Percentiles rank a stretch among this genome's conserved stretches.
phyloP scores from a whole-genome alignment of 2,797 vertebrate species.

The Sebastes umbrosus region DNA sequence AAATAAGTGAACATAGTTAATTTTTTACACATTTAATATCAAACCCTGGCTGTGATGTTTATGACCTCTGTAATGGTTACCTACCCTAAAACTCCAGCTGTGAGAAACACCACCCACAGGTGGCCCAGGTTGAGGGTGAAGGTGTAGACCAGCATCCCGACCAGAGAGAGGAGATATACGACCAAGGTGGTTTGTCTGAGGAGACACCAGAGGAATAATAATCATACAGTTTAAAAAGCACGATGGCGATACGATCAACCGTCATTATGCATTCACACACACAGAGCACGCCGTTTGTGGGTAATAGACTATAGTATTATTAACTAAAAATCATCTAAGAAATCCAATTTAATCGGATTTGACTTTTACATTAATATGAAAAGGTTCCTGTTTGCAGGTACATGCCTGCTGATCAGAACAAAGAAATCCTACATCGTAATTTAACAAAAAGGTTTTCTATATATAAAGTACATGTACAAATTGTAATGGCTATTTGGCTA shows the following conservation, averaged over 20 bases:
- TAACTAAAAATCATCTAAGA: not conserved
- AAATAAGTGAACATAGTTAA: not conserved
- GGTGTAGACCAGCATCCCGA: slow-evolving; percentile 90
- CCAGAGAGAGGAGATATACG: slow-evolving; percentile 88
- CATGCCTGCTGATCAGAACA: not conserved
- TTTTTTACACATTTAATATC: not conserved
- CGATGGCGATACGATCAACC: rapidly evolving
- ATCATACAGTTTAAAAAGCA: not conserved
- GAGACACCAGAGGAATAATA: not conserved
- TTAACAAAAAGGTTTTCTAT: not conserved
- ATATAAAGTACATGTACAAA: not conserved
- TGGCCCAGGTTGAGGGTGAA: slow-evolving; percentile 86
- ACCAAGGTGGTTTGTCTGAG: slow-evolving; percentile 89
- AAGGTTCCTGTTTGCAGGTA: not conserved
- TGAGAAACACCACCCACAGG: slow-evolving; percentile 95
- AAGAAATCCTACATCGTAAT: not conserved
- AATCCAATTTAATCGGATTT: slow-evolving; percentile 16
- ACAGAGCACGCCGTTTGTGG: not conserved
- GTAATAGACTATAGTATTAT: not conserved
- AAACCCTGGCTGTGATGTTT: not conserved
- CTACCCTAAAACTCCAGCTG: slow-evolving; percentile 90
- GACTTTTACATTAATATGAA: slow-evolving; percentile 11
- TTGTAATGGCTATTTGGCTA: not conserved
- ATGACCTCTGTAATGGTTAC: slow-evolving; percentile 44
- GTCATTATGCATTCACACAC: not conserved